Conservation (phyloP, 2,113 vertebrate species). For the Dermatemys mawii region DNA sequence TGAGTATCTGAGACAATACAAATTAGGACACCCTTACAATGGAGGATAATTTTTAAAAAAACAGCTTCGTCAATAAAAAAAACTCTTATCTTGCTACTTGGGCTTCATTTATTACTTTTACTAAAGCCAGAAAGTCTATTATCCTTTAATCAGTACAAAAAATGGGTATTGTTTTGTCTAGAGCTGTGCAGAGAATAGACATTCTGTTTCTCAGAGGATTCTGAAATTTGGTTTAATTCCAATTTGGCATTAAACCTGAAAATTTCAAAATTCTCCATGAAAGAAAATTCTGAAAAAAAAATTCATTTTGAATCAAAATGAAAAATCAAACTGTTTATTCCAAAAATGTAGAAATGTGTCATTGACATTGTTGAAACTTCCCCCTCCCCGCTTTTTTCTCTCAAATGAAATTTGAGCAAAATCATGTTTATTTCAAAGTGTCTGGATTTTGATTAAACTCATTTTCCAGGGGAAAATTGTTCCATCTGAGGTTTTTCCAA, state of each 20-base stretch:
- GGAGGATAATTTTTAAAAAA: background rate
- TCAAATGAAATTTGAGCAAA: background rate
- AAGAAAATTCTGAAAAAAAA: too few relatives aligned
- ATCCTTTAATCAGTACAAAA: background rate
- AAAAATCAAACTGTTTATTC: too few relatives aligned
- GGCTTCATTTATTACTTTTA: background rate
- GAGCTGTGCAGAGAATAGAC: too few relatives aligned
- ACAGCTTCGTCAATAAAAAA: background rate
- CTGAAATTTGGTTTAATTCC: too few relatives aligned
- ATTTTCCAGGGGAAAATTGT: background rate
- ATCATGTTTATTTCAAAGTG: background rate
- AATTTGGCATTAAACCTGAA: too few relatives aligned
- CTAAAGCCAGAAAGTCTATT: background rate
- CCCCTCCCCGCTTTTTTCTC: background rate
- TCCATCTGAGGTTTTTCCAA: too few relatives aligned
- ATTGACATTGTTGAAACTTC: background rate
- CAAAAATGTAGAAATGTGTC: background rate
- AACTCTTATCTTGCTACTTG: background rate
- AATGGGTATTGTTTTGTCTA: background rate
- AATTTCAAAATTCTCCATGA: too few relatives aligned
- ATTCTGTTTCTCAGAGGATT: too few relatives aligned
- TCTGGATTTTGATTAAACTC: background rate
- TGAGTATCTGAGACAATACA: fast-evolving
- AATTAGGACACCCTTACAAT: fast-evolving
- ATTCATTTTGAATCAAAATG: too few relatives aligned